Percentiles rank a stretch among this genome's conserved stretches.
Conservation (phyloP, 1,140 invertebrate genomes). For the Oppia nitens region DNA sequence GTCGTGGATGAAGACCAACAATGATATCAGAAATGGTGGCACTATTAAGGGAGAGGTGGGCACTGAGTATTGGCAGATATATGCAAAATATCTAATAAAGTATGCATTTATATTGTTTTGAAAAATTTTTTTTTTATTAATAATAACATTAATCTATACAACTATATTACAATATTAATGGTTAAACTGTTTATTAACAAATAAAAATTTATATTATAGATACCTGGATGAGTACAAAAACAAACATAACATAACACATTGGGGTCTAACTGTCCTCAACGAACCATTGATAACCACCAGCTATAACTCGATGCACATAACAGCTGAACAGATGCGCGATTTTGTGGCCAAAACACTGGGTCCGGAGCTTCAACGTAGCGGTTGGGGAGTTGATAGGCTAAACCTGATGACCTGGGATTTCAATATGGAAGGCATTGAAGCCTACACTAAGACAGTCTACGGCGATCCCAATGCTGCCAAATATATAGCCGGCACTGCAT, state of each 20-base stretch:
- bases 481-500: constrained; percentile 12
- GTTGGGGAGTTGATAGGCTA: constrained; percentile 18
- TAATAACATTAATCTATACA: too few species aligned
- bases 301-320: constrained; percentile 26
- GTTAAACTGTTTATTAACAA: too few species aligned
- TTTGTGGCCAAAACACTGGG: constrained; percentile 6
- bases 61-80: constrained; percentile 50
- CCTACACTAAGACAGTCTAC: constrained; percentile 22
- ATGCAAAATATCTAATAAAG: constrained; percentile 59
- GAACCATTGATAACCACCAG: constrained; percentile 37
- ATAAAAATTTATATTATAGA: too few species aligned
- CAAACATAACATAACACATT: constrained; percentile 35
- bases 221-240: constrained; percentile 42
- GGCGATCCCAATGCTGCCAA: constrained; percentile 20
- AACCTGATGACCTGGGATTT: constrained; percentile 24
- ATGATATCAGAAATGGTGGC: constrained; percentile 33
- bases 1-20: constrained; percentile 78
- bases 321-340: neutral
- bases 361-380: constrained; percentile 20
- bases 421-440: constrained; percentile 27
- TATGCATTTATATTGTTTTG: constrained; percentile 22
- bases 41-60: constrained; percentile 36
- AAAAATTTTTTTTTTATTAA: neutral
- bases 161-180: too few species aligned
- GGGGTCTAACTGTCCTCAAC: constrained; percentile 44